phyloP scores from a whole-genome alignment of 2,888 invertebrate species.

The Carterocephalus palaemon region DNA sequence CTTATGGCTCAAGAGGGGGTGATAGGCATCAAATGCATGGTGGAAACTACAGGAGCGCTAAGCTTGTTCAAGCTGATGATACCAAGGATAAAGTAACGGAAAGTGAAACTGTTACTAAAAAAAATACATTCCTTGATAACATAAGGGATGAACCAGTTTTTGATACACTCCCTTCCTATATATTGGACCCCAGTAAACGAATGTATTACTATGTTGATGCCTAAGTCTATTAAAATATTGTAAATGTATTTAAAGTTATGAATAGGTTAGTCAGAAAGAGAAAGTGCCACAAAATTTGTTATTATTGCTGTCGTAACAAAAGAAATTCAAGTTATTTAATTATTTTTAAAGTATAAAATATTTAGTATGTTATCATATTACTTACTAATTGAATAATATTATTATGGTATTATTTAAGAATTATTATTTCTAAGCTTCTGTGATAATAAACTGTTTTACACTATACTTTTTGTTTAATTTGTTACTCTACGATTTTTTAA shows the following conservation, averaged over 20 bases:
- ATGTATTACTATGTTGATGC: constrained; percentile 73
- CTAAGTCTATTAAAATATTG: constrained; percentile 28
- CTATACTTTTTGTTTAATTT: constrained; percentile 26
- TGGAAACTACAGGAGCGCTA: constrained; percentile 66
- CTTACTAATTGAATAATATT: not conserved
- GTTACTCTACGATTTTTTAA: constrained; percentile 27
- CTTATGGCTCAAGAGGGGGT: constrained; percentile 40
- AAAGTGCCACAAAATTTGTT: constrained; percentile 55
- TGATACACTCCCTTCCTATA: constrained; percentile 61
- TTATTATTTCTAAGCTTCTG: constrained; percentile 46
- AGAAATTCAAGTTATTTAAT: not conserved
- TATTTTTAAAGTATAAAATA: constrained; percentile 11
- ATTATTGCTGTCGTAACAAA: constrained; percentile 17
- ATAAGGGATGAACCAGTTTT: constrained; percentile 51
- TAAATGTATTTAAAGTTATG: constrained; percentile 18
- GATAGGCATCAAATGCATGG: constrained; percentile 55
- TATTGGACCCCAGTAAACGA: constrained; percentile 72
- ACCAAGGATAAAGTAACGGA: constrained; percentile 30
- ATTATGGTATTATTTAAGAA: constrained; percentile 25
- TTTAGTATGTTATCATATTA: constrained; percentile 23
- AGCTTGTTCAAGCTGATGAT: constrained; percentile 41
- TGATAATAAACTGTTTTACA: constrained; percentile 51
- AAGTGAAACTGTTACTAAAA: constrained; percentile 32
- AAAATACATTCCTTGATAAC: constrained; percentile 33
- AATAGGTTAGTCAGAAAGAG: constrained; percentile 36